These are phyloP conservation scores for Ficedula albicollis DNA, from an alignment of 2,797 vertebrate genomes.

Conservation along the genomic window DNA sequence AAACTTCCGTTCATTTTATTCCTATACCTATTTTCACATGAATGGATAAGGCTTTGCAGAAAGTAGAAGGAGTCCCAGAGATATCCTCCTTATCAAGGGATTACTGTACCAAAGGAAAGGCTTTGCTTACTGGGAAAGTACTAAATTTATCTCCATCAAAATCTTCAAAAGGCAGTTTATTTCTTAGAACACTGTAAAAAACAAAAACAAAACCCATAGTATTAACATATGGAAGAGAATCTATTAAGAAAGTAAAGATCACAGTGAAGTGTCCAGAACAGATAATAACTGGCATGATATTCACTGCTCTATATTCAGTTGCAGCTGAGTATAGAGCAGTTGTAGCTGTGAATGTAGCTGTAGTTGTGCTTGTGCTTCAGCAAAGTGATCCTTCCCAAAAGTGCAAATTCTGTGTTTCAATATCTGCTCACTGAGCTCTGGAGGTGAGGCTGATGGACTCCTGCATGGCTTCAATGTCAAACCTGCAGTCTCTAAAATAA, in stretches of 20 bases:
- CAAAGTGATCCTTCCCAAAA: neutral
- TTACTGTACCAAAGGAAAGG: slow-evolving; percentile 6
- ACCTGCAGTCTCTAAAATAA: neutral
- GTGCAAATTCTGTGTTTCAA: neutral
- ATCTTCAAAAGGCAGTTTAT: slow-evolving; percentile 75
- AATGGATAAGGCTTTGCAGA: slow-evolving; percentile 19
- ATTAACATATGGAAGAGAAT: neutral
- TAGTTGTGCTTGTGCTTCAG: neutral
- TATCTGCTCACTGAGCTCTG: neutral
- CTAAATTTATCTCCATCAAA: slow-evolving; percentile 79
- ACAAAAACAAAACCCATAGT: neutral
- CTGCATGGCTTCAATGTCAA: neutral
- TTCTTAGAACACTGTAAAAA: slow-evolving; percentile 62
- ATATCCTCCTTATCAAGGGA: neutral
- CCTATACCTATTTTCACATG: neutral
- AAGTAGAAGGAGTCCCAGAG: neutral
- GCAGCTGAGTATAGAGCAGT: neutral
- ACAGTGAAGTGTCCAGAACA: neutral
- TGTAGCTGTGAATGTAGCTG: too few species aligned
- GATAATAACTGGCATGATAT: neutral
- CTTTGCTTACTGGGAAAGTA: slow-evolving; percentile 76
- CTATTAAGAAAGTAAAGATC: neutral
- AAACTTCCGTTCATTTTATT: neutral
- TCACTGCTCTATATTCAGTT: neutral
- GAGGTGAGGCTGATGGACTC: neutral